Percentiles rank a stretch among this genome's conserved stretches.
These are phyloP conservation scores for Coptodon bakossiorum DNA, from an alignment of 2,113 vertebrate genomes.

Conservation along the genomic window DNA sequence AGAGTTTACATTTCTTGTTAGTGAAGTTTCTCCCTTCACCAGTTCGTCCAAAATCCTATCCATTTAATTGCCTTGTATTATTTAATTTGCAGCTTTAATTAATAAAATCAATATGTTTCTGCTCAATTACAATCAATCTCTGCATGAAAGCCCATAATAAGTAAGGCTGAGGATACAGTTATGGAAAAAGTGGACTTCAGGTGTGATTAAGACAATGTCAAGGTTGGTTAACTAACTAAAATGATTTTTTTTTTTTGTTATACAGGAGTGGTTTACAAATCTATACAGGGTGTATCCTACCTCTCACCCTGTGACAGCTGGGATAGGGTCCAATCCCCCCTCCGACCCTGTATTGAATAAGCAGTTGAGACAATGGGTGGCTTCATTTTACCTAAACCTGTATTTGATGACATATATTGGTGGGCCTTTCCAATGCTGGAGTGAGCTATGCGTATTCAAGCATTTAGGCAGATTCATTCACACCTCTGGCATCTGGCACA, in stretches of 20 bases:
- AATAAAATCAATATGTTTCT: neutral
- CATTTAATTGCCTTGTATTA: neutral
- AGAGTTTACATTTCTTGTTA: neutral
- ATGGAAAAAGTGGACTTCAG: neutral
- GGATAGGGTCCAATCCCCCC: neutral
- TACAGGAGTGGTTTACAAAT: neutral
- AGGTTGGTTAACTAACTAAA: neutral
- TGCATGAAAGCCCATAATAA: neutral
- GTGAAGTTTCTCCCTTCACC: neutral
- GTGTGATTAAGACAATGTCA: neutral
- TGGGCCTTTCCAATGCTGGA: neutral
- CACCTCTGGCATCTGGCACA: neutral
- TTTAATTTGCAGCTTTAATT: neutral
- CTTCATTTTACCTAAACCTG: neutral
- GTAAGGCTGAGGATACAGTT: neutral
- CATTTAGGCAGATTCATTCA: neutral
- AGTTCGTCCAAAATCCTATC: neutral
- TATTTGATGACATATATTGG: neutral
- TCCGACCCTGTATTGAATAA: rapidly evolving
- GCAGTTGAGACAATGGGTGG: neutral
- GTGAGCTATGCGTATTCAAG: neutral
- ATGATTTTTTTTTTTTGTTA: neutral
- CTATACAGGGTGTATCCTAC: neutral
- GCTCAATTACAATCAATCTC: neutral
- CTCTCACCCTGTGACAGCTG: neutral